Conservation (phyloP, 2,797 vertebrate species). For the Poecilia gillii region DNA sequence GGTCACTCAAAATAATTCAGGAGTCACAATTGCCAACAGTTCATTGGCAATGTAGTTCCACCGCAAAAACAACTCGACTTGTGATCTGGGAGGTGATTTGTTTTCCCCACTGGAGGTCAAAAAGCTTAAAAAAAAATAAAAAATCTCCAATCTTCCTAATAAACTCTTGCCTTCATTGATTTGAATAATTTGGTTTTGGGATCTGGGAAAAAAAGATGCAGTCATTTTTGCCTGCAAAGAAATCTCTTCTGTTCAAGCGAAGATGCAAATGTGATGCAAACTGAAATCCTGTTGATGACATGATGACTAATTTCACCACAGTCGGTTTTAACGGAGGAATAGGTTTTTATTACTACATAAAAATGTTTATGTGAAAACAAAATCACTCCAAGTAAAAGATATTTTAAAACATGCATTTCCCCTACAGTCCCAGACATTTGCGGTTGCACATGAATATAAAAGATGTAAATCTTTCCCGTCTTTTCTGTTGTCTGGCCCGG, state of each 20-base stretch:
- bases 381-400: not conserved
- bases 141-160: not conserved
- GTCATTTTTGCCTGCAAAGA: not conserved
- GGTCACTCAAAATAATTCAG: not conserved
- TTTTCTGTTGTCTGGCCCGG: not conserved
- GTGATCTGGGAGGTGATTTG: not conserved
- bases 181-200: not conserved
- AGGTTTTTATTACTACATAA: not conserved
- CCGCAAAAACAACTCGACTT: not conserved
- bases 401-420: not conserved
- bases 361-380: not conserved
- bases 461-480: not conserved
- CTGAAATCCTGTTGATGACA: not conserved
- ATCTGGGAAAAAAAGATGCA: not conserved
- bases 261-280: constrained; percentile 4
- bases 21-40: not conserved
- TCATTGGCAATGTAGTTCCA: not conserved
- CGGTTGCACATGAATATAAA: not conserved
- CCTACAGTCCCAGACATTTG: not conserved
- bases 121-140: not conserved
- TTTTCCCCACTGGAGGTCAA: not conserved
- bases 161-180: not conserved
- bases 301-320: not conserved
- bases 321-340: not conserved
- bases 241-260: not conserved